Percentiles rank a stretch among this genome's conserved stretches.
Evolutionary conservation across 2,888 invertebrate species (phyloP).

Genomic region (Eupelmus urozonus): DNA sequence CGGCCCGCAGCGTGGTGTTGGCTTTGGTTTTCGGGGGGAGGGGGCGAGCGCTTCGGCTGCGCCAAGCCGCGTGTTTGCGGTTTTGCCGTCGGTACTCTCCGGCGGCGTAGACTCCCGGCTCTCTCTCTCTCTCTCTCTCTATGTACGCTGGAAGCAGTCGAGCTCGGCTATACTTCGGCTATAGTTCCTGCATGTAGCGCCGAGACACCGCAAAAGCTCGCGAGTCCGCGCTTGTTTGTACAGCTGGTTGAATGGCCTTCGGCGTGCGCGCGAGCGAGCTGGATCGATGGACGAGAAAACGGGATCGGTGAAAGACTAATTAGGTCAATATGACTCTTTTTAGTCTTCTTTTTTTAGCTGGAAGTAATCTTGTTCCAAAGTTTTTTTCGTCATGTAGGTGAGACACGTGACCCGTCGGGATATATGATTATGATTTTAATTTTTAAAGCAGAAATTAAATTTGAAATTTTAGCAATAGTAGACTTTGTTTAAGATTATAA

Average conservation of each 20-base stretch:
- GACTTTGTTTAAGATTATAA: too few species aligned
- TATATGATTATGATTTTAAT: too few species aligned
- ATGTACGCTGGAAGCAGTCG: background rate
- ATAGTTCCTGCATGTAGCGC: slow-evolving; percentile 2
- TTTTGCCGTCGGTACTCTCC: slow-evolving; percentile 74
- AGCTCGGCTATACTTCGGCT: background rate
- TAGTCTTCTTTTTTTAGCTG: too few species aligned
- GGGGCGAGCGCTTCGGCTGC: slow-evolving; percentile 69
- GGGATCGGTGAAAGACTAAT: too few species aligned
- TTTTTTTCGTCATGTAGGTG: too few species aligned
- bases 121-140: slow-evolving; percentile 3
- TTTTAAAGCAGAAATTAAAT: too few species aligned
- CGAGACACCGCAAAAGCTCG: slow-evolving; percentile 15
- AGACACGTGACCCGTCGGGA: too few species aligned
- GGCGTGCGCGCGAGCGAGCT: background rate
- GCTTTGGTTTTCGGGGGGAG: slow-evolving; percentile 70
- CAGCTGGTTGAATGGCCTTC: slow-evolving; percentile 18
- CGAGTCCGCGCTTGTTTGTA: slow-evolving; percentile 33
- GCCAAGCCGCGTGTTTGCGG: slow-evolving; percentile 76
- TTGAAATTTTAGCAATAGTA: too few species aligned
- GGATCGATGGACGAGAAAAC: slow-evolving; percentile 9
- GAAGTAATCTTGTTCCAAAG: too few species aligned
- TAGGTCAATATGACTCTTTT: too few species aligned
- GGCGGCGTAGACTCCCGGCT: background rate
- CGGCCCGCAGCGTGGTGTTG: slow-evolving; percentile 70